Evolutionary conservation across 2,888 invertebrate species (phyloP).

Genomic region (Rhagium mordax): DNA sequence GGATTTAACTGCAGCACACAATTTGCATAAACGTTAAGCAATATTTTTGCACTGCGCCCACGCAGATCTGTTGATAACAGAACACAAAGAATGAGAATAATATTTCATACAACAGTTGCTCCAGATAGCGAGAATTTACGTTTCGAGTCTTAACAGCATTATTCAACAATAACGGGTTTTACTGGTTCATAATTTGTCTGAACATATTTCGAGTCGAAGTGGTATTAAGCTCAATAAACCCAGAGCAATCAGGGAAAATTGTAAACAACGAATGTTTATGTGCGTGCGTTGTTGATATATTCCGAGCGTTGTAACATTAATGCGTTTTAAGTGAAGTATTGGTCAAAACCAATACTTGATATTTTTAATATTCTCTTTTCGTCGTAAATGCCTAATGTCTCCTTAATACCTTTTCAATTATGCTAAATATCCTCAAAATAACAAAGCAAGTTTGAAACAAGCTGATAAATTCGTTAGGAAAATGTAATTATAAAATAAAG

Average conservation of each 20-base stretch:
- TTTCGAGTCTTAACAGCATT: not conserved
- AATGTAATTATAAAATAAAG: too few species aligned
- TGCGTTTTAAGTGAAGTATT: not conserved
- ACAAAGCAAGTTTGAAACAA: too few species aligned
- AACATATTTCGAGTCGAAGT: not conserved
- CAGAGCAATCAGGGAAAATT: not conserved
- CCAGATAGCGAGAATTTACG: not conserved
- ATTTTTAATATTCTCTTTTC: too few species aligned
- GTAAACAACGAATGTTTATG: not conserved
- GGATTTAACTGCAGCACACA: not conserved
- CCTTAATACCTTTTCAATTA: too few species aligned
- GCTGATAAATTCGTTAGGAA: too few species aligned
- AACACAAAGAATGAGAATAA: conserved; percentile 1
- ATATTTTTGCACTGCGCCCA: conserved; percentile 1
- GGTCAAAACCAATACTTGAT: too few species aligned
- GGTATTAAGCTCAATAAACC: conserved; percentile 3
- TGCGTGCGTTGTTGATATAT: not conserved
- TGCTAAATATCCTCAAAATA: too few species aligned
- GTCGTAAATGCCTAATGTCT: too few species aligned
- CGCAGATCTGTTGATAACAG: not conserved
- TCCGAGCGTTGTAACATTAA: not conserved
- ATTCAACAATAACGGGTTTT: conserved; percentile 7
- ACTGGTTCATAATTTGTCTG: conserved; percentile 2
- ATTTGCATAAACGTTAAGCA: not conserved
- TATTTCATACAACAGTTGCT: conserved; percentile 3